These are phyloP conservation scores for Procapra przewalskii DNA, from an alignment of 2,113 vertebrate species.

Conservation along the genomic window DNA sequence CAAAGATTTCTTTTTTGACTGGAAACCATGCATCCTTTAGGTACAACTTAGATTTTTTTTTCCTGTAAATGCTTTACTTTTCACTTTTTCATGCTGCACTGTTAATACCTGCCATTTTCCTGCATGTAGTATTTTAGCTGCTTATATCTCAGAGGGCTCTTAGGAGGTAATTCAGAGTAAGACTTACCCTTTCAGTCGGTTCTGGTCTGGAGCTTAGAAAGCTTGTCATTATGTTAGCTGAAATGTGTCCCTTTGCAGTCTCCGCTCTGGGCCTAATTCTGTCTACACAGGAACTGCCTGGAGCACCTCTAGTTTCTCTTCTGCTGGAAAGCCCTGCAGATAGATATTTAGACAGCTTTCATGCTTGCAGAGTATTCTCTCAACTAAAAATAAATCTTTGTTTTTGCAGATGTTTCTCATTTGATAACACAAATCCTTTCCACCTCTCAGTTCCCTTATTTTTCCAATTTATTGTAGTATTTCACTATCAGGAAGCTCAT, in stretches of 20 bases:
- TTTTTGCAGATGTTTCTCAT: conserved; percentile 51
- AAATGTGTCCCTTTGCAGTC: conserved; percentile 4
- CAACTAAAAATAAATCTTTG: neutral
- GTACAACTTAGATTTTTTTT: neutral
- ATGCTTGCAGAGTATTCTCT: neutral
- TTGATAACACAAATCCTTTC: neutral
- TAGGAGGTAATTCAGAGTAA: neutral
- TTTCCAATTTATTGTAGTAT: neutral
- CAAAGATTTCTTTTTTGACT: neutral
- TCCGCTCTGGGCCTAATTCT: conserved; percentile 14
- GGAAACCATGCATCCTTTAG: neutral
- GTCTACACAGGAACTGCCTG: conserved; percentile 24
- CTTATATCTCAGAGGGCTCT: neutral
- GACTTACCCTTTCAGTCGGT: neutral
- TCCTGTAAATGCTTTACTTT: neutral
- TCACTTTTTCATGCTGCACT: neutral
- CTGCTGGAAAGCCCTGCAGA: neutral
- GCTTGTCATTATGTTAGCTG: neutral
- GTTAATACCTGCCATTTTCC: neutral
- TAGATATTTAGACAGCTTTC: conserved; percentile 21
- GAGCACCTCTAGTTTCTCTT: conserved; percentile 26
- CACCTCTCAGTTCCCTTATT: conserved; percentile 4
- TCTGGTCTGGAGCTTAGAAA: neutral
- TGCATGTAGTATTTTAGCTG: neutral
- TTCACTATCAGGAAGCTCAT: neutral